Evolutionary conservation across 2,797 vertebrate species (phyloP), one percentile per base, ranked within the genome.

Genomic region (Chaetodon trifasciatus): DNA sequence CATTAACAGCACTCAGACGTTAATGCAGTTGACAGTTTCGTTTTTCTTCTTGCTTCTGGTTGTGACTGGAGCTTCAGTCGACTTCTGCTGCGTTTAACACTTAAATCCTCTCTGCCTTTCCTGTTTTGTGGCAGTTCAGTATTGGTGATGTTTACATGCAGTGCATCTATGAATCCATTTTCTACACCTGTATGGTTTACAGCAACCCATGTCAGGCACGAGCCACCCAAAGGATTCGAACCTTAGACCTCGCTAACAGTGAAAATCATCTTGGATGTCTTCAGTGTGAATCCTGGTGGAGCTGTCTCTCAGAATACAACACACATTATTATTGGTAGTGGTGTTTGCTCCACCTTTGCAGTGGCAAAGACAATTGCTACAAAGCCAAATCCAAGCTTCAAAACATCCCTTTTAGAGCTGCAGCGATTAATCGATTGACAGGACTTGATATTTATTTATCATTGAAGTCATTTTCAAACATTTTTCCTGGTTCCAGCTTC

Each of bases 181-280:
- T 32, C 52, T 47, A 1, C 74, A 44, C 12, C 16, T 49, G 55
- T 50, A 19, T 11, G 3, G 28, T 32, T 32, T 32, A 32, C 28
- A 32, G 28, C 28, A 32, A 32, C 28, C 28, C 3, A 4, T 32
- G 28, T 32, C 28, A 56, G 9, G 13, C 4, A 8, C 2, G 12
- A 49, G 13, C 15, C 21, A 46, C 16, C 28, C 0, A 2, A 1
- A 8, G 32, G n/a, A 56, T 21, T 6, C 5, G 3, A 65, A 60
- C 39, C 17, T 8, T 21, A 21, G 11, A n/a, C 9, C 19, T n/a
- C 24, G 0, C 57, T 17, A 21, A 60, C 0, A n/a, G 16, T 37
- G 1, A 1, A 60, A n/a, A 47, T n/a, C 11, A 37, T 17, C 10
- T 11, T 35, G 0, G 13, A 71, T 8, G 28, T 56, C n/a, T 32